phyloP scores from a whole-genome alignment of 2,113 vertebrate genomes.

The Syrmaticus mikado region DNA sequence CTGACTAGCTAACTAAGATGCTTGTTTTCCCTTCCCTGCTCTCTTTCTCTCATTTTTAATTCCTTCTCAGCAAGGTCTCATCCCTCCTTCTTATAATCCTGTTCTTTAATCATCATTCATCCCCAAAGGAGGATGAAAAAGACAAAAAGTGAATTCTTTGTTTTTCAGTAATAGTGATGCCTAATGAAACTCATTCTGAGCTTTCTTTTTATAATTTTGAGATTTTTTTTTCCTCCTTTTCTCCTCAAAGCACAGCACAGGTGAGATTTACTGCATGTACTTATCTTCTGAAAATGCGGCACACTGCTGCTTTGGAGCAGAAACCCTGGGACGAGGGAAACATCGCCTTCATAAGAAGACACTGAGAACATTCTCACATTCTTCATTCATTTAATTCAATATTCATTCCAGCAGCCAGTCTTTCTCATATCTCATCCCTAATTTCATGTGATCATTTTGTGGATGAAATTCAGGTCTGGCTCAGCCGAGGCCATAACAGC shows the following conservation, averaged over 20 bases:
- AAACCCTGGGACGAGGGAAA: not conserved
- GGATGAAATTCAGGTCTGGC: not conserved
- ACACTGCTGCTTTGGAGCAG: rapidly evolving
- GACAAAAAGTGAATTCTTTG: conserved; percentile 16
- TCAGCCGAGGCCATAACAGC: not conserved
- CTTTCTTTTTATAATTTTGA: not conserved
- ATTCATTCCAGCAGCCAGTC: not conserved
- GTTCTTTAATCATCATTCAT: conserved; percentile 51
- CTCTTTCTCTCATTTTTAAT: not conserved
- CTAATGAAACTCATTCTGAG: not conserved
- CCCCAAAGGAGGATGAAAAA: conserved; percentile 36
- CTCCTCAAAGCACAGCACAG: not conserved
- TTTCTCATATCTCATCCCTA: not conserved
- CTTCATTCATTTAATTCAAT: not conserved
- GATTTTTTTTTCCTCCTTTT: not conserved
- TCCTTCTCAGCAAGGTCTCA: conserved; percentile 31
- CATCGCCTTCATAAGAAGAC: not conserved
- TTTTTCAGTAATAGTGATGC: not conserved
- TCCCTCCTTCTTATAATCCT: conserved; percentile 24
- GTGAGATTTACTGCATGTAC: not conserved
- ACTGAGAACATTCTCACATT: not conserved
- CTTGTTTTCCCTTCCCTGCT: not conserved
- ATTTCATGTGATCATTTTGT: not conserved
- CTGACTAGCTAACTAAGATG: conserved; percentile 15
- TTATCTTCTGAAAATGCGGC: not conserved